Conservation (phyloP, 2,888 invertebrate genomes). For the Diaprepes abbreviatus region DNA sequence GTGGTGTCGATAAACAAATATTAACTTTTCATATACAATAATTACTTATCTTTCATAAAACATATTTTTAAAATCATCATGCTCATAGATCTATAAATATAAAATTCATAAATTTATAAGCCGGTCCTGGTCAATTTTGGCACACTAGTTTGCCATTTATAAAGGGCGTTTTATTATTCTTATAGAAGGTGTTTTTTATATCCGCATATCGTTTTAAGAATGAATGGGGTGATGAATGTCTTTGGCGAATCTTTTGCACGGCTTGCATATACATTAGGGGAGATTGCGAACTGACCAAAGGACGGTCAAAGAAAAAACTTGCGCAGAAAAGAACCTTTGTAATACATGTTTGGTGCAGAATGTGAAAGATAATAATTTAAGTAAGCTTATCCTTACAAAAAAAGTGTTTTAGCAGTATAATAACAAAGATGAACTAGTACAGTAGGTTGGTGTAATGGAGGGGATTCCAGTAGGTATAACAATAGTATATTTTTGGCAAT, state of each 20-base stretch:
- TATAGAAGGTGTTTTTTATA: slow-evolving; percentile 31
- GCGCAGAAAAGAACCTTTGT: slow-evolving; percentile 7
- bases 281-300: slow-evolving; percentile 14
- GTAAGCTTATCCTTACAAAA: not conserved
- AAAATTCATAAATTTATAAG: not conserved
- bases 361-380: not conserved
- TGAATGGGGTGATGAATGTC: slow-evolving; percentile 30
- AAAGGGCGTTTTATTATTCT: slow-evolving; percentile 12
- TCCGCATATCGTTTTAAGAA: slow-evolving; percentile 5
- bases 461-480: too few relatives aligned
- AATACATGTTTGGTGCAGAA: slow-evolving; percentile 12
- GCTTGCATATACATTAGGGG: slow-evolving; percentile 3
- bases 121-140: not conserved
- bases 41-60: too few relatives aligned
- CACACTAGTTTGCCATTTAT: slow-evolving; percentile 5
- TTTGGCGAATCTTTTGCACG: slow-evolving; percentile 15
- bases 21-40: too few relatives aligned
- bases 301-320: slow-evolving; percentile 33
- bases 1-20: too few relatives aligned
- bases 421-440: too few relatives aligned
- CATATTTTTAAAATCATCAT: too few relatives aligned
- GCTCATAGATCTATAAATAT: too few relatives aligned
- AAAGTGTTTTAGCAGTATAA: too few relatives aligned
- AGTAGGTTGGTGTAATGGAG: too few relatives aligned
- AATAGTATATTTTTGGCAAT: too few relatives aligned